Evolutionary conservation across 2,113 vertebrate species (phyloP), one percentile per base, ranked within the genome.

Genomic region (Trochalopteron elliotii): DNA sequence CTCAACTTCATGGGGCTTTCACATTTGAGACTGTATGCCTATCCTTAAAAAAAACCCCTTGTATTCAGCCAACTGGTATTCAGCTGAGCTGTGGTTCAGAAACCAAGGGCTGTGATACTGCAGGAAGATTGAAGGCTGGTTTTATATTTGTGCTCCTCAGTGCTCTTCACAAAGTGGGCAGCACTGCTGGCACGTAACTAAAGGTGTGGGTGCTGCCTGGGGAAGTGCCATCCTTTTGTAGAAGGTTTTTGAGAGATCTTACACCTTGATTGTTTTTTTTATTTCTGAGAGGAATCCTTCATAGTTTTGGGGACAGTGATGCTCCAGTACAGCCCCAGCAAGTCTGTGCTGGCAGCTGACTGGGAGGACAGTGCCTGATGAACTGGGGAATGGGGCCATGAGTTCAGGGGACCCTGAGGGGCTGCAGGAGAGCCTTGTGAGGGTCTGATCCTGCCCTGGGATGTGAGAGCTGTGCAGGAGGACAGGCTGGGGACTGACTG

Each of bases 1-100:
- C 89, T 96, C 94, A 95, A 81, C 93, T 95, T 93, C 31, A 16
- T 25, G 24, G 65, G 31, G 87, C 74, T 87, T 89, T 96, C 30
- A 33, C 47, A 47, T 92, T 92, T 67, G 80, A 78, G 44, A 27
- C 52, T 83, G 14, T 75, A 3, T 86, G 91, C 72, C 86, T 96
- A 35, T 68, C 60, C 57, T 79, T 52, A 44, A 63, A 88, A 57
- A 49, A 42, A 89, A 47, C 3, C 10, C 12, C 21, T 56, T 85
- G 7, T 10, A 65, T 68, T 45, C 60, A 92, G n/a, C 82, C 59
- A 31, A 4, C 35, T 86, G 44, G 37, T 22, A 14, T 67, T 42
- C 50, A 25, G 16, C 40, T 71, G 67, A 94, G 23, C n/a, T 28
- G 50, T 13, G 42, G 30, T 59, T 83, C 64, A 61, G 71, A 80